Evolutionary conservation across 2,113 vertebrate genomes (phyloP), one percentile per base, ranked within the genome.

Genomic region (Enhydra lutris): DNA sequence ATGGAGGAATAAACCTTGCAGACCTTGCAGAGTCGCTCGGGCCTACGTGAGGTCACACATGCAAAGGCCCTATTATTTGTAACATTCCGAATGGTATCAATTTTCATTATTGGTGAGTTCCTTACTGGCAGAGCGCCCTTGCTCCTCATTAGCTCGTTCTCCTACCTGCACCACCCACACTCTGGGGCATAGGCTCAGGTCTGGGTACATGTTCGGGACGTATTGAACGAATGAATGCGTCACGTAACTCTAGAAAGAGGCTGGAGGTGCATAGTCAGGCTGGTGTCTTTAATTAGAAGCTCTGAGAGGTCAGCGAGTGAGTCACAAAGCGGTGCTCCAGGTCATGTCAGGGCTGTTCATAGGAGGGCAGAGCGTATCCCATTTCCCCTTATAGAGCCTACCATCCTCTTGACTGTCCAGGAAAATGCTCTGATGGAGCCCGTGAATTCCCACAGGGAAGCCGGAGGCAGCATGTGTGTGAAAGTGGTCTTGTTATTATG

Each of bases 1-100:
- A 31, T 45, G n/a, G 8, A 1, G 6, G 47, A n/a, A 15, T 0
- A 3, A 2, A 10, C 5, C 21, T 82, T 42, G 26, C 29, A 23
- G n/a, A 26, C 23, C 57, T 65, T 45, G 15, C 17, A n/a, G 69
- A n/a, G 69, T 39, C 55, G 11, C 20, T 61, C 4, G 15, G 80
- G 31, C 18, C 74, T 69, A 2, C 14, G 4, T 14, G 59, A 52
- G 78, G 4, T 89, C 57, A 26, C 13, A 23, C 4, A 3, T 31
- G 47, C 57, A 65, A 42, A 79, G 36, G 39, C 17, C 34, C 20
- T 67, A 34, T 26, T 57, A 1, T 80, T 65, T 52, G 26, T 39
- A 29, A 1, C 11, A 24, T 81, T 74, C 55, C 18, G 57, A n/a
- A 24, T 50, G 17, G 31, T 42, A 4, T 31, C 67, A 3, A 17